Evolutionary conservation across 2,888 invertebrate genomes (phyloP), one percentile per base, ranked within the genome.

Genomic region (Pardosa pseudoannulata): DNA sequence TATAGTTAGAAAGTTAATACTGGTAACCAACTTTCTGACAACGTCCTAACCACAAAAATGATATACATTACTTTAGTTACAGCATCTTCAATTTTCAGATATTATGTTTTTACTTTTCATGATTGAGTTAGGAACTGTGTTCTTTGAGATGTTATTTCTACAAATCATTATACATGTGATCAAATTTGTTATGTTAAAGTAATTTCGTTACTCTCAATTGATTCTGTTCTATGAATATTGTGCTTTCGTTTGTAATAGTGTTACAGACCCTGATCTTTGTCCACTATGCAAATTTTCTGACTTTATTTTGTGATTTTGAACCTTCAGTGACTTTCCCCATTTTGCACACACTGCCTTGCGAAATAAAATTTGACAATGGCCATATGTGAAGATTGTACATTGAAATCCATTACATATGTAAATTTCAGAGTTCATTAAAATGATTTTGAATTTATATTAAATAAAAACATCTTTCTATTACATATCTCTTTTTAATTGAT

Each of bases 391-490:
- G 32, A 78, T 72, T 73, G 78, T 73, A 78, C 56, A 78, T 68
- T 29, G 79, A 36, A 78, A 76, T 78, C 13, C 39, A 70, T 56
- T 85, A 83, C 67, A 81, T 78, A 64, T 83, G 83, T 76, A 83
- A 72, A 76, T 83, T 78, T 56, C 50, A 62, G 72, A 78, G 32
- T 56, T 65, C 28, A 81, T 70, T 64, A 72, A n/a, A 65, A 27
- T 28, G 41, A 85, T 78, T 39, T 85, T 85, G 83, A 73, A 72
- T 85, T 81, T 81, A 83, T 83, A 85, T 78, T 78, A 67, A 85
- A 82, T 71, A 78, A 68, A 67, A 72, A 28, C 39, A 46, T 72
- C 74, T 81, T 81, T 70, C 62, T 75, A 81, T 19, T 32, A 67
- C 19, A 6, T 29, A n/a, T n/a, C n/a, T n/a, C n/a, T n/a, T n/a